phyloP scores from a whole-genome alignment of 2,113 vertebrate species.

The Amblyornis subalaris region DNA sequence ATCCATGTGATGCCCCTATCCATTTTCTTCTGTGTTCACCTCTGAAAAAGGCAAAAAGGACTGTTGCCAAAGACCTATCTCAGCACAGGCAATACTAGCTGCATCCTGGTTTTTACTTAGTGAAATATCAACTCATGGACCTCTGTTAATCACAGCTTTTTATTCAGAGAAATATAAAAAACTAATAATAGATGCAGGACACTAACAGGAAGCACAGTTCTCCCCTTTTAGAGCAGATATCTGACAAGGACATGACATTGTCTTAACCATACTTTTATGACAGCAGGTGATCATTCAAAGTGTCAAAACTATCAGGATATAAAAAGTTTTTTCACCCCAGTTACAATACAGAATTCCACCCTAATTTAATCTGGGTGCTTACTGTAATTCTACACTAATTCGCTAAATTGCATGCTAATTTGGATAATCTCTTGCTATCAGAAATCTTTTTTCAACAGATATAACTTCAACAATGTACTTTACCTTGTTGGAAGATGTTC shows the following conservation, averaged over 20 bases:
- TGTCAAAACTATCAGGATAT: background rate
- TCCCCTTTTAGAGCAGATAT: background rate
- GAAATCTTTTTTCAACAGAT: background rate
- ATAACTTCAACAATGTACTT: background rate
- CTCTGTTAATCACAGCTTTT: background rate
- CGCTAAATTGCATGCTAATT: background rate
- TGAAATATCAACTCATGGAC: background rate
- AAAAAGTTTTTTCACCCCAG: background rate
- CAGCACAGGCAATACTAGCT: rapidly evolving
- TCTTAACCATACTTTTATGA: background rate
- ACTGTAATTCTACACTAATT: background rate
- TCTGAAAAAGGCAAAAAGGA: background rate
- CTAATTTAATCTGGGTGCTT: background rate
- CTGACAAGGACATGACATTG: rapidly evolving
- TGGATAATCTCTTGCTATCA: background rate
- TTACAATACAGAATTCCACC: background rate
- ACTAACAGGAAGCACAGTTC: background rate
- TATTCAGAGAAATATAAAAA: background rate
- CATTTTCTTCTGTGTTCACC: background rate
- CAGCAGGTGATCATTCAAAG: background rate
- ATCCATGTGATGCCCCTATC: background rate
- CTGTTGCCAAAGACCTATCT: background rate
- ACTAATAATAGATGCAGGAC: background rate
- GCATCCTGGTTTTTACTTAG: background rate
- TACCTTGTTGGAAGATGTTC: background rate